A percentile compares a stretch with the other conserved stretches of the same genome.
Evolutionary conservation across 1,140 invertebrate species (phyloP).

Genomic region (Mactra quadrangularis): DNA sequence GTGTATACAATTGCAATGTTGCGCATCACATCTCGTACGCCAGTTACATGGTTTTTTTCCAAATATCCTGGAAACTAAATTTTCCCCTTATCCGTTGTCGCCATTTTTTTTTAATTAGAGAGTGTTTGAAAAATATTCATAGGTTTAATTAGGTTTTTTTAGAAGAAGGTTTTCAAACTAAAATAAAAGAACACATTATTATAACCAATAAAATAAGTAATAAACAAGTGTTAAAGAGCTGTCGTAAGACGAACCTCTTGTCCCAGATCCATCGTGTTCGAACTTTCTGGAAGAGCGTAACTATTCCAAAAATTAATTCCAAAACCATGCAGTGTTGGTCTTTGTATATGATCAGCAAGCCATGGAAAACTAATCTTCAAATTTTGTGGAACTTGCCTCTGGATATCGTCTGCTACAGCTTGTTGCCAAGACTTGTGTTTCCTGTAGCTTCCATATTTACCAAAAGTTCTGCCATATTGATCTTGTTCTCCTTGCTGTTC

Average conservation of each 20-base stretch:
- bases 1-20: too few species aligned
- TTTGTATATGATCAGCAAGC: not conserved
- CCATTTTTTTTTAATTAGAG: too few species aligned
- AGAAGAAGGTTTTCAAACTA: too few species aligned
- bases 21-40: too few species aligned
- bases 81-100: too few species aligned
- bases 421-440: constrained; percentile 29
- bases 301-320: constrained; percentile 44
- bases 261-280: not conserved
- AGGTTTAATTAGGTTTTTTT: too few species aligned
- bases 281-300: constrained; percentile 29
- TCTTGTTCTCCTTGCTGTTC: not conserved
- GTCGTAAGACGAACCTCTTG: not conserved
- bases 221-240: too few species aligned
- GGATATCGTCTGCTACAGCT: constrained; percentile 11
- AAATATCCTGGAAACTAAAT: too few species aligned
- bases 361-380: not conserved
- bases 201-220: too few species aligned
- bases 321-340: constrained; percentile 14
- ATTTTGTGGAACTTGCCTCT: not conserved
- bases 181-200: too few species aligned
- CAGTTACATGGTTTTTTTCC: too few species aligned
- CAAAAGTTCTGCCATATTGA: constrained; percentile 28
- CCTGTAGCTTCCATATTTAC: constrained; percentile 34
- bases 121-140: too few species aligned